Base-by-base conservation (phyloP, 2,888 invertebrate species). In the Athripsodes cinereus region DNA sequence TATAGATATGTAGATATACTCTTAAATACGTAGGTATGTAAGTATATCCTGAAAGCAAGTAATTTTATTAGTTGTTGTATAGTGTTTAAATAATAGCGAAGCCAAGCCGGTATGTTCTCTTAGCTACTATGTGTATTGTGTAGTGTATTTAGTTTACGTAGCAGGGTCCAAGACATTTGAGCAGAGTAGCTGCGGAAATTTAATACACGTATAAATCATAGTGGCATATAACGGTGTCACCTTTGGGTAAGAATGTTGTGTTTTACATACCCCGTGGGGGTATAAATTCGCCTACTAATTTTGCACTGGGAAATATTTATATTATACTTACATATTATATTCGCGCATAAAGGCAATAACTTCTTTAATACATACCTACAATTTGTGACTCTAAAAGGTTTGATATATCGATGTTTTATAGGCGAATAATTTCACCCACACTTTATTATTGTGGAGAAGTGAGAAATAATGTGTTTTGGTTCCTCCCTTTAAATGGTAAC, bases 141-240 rank as follows among this genome's bases (percentile, higher is more conserved):
- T 52, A 19, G 40, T 21, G 53, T 40, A 40, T 5, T 13, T 40
- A 40, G 40, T 40, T 40, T 13, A 40, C 5, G 13, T 40, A 40
- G n/a, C 40, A 40, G 40, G 16, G 40, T 13, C 13, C 40, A 31
- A 31, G 40, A 13, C 13, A 40, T 40, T 40, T 40, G 3, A 40
- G 40, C 3, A 13, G 13, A 16, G 40, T 40, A 26, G 53, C 22
- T 53, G 8, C 22, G 48, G 26, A 54, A 58, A 57, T 57, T 57
- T 53, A 57, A 53, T 57, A 48, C 53, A 57, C 52, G 49, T 57
- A 57, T 57, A 57, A 57, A 57, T 57, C 57, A 57, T 53, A 44
- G 44, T 44, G 56, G 50, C 44, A 46, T 44, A 57, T 52, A 60
- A 49, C 46, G 40, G 52, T 60, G 59, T 57, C 59, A 60, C 59